Base-by-base conservation (phyloP, 2,113 vertebrate genomes). In the Hyla sarda region DNA sequence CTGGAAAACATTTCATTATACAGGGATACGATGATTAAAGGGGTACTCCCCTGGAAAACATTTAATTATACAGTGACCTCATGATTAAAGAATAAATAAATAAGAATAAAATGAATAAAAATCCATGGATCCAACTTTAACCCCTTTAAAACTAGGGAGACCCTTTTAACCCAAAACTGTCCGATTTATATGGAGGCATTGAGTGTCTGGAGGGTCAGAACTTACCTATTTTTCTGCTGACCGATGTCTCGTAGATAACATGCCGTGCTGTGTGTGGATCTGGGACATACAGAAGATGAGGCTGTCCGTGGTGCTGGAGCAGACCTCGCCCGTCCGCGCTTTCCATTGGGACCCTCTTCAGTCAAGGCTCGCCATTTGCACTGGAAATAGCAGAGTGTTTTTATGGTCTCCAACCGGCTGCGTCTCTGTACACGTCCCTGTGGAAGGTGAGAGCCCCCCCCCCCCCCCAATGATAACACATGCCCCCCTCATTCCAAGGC, bases 331-430 rank as follows among this genome's bases (percentile, higher is more conserved):
- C 0, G 90, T 99, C 83, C 96, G 97, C 3, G 89, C 89, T 11
- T 96, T 99, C 90, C 95, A 94, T 92, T 99, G 98, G 98, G 97
- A 99, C 83, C 98, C 98, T 0, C 75, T 82, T 0, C 95, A 91
- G 23, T 90, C 97, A 0, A 94, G 96, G 0, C 94, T 99, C 45
- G 98, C 97, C 0, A 48, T 99, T 11, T 99, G 97, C 67, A 97
- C 97, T 0, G 97, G 95, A 1, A 96, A 90, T 82, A 83, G 89
- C 92, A 95, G 92, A 82, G 92, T 98, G 5, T 99, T 96, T 88
- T 89, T 99, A 21, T 99, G 98, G 98, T 97, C 97, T 0, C 95
- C 96, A 0, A 94, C 95, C 0, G 97, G 97, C 79, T 97, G 97
- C 0, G 88, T 98, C 56, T 94, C 96, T 0, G 97, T 98, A 73